phyloP scores from a whole-genome alignment of 1,140 invertebrate genomes.

The Leucophenga varia region DNA sequence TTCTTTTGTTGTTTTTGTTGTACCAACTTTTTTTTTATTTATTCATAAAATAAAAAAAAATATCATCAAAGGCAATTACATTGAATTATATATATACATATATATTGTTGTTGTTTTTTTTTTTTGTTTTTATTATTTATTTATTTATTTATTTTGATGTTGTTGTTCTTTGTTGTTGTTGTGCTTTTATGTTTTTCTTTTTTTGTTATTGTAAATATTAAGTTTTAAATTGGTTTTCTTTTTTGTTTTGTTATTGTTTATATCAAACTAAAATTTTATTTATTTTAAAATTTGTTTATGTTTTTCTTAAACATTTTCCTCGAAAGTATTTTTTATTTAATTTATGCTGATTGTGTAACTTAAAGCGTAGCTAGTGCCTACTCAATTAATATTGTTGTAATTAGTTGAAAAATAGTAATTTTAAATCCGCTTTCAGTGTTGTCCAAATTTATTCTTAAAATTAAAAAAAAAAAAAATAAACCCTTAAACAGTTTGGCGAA shows the following conservation, averaged over 20 bases:
- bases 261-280: constrained; percentile 17
- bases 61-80: not conserved
- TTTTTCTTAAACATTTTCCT: constrained; percentile 15
- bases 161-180: constrained; percentile 2
- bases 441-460: too few relatives aligned
- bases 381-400: too few relatives aligned
- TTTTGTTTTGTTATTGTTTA: not conserved
- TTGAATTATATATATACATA: constrained; percentile 11
- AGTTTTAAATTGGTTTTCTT: not conserved
- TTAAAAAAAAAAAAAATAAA: too few relatives aligned
- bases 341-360: too few relatives aligned
- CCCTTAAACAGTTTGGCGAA: too few relatives aligned
- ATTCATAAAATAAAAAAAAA: not conserved
- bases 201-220: not conserved
- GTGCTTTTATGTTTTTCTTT: constrained; percentile 1
- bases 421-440: too few relatives aligned
- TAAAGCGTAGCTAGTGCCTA: too few relatives aligned
- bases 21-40: too few relatives aligned
- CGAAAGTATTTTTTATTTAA: too few relatives aligned
- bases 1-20: too few relatives aligned
- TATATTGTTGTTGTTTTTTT: constrained; percentile 6
- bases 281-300: constrained; percentile 11
- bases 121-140: constrained; percentile 2
- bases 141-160: constrained; percentile 22
- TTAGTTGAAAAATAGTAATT: too few relatives aligned